Conservation (phyloP, 2,888 invertebrate species). For the Leptogaster cylindrica region DNA sequence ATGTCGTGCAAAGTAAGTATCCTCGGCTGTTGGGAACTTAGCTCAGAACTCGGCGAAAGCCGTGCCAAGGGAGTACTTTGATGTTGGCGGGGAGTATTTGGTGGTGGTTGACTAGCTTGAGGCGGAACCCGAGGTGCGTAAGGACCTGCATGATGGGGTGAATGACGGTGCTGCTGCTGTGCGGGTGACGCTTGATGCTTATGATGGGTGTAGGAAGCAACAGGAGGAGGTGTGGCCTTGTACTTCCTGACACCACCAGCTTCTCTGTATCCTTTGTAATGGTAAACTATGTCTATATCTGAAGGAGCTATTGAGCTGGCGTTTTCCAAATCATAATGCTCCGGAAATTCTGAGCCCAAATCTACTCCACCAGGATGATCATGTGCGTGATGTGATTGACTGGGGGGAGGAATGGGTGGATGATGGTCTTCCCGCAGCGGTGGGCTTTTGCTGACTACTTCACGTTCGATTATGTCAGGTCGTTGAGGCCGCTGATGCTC, state of each 20-base stretch:
- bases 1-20: conserved; percentile 93
- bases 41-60: conserved; percentile 88
- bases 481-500: conserved; percentile 81
- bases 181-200: conserved; percentile 73
- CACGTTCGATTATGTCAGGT: conserved; percentile 92
- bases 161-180: conserved; percentile 77
- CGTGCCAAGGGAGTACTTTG: conserved; percentile 91
- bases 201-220: conserved; percentile 76
- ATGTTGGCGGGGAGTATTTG: conserved; percentile 74
- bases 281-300: conserved; percentile 95
- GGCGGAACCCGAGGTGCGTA: conserved; percentile 77
- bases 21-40: conserved; percentile 88
- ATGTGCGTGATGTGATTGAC: conserved; percentile 75
- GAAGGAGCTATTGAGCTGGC: conserved; percentile 97
- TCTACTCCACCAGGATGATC: conserved; percentile 77
- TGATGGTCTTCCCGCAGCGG: conserved; percentile 80
- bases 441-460: conserved; percentile 84
- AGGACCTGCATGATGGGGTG: conserved; percentile 76
- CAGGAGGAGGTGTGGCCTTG: conserved; percentile 84
- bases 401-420: conserved; percentile 77
- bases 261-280: conserved; percentile 93
- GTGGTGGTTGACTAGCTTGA: conserved; percentile 72
- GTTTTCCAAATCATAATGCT: conserved; percentile 96
- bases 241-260: conserved; percentile 82
- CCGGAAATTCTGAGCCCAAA: conserved; percentile 80